Base-by-base conservation (phyloP, 1,140 invertebrate genomes). In the Saccostrea glomerata region DNA sequence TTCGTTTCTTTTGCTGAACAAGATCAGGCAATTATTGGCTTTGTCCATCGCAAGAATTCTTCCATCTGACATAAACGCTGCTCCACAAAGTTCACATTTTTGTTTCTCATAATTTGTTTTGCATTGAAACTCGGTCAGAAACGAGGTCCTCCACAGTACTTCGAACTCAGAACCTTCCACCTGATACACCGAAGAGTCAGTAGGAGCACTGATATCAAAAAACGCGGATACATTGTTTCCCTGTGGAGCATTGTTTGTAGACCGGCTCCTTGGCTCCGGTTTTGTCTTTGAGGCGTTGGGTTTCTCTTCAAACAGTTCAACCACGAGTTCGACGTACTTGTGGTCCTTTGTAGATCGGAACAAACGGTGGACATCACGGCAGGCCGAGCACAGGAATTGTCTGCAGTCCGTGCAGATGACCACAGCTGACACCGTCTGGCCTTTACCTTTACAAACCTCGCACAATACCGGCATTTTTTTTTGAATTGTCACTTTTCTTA, bases 71-170 rank as follows among this genome's bases (percentile, higher is more conserved):
- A 77, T 77, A 30, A 77, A 77, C 15, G 70, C 70, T 77, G 70
- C 70, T 15, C 70, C 70, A 77, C 70, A 77, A 30, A 77, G 70
- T 5, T 77, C 70, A 77, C 70, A 77, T 77, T 30, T 77, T 25
- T 77, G 70, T 30, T 77, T 77, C 70, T 77, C 70, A 77, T 77
- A 77, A 30, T 77, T 77, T 77, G 70, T 77, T 11, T 77, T 77
- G 70, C 70, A 77, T 77, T 77, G 70, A 77, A 77, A 77, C 70
- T 77, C 70, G 13, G 70, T 36, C 2, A 77, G 15, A 30, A 77
- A 77, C 12, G 70, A 77, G 70, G 70, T 77, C 25, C 70, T 77
- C 70, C 70, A 77, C 13, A 77, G 30, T 30, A 77, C 70, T 77
- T 77, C 70, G 25, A 77, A 77, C 70, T 77, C 70, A 2, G 70